Evolutionary conservation across 2,797 vertebrate genomes (phyloP).

Genomic region (Enteromius trimaculatus): DNA sequence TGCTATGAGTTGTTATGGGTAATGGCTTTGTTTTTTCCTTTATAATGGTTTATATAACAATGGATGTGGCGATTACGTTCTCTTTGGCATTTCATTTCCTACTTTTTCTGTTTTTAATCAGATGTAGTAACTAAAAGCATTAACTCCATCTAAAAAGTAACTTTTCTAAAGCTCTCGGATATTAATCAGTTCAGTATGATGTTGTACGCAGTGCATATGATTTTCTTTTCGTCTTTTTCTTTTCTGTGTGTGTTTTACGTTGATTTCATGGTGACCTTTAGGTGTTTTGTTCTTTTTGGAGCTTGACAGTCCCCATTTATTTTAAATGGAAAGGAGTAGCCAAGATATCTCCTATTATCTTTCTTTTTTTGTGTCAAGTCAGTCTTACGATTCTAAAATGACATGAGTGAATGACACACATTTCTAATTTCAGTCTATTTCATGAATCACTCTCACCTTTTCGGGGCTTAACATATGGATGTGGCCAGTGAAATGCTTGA

Average conservation of each 20-base stretch:
- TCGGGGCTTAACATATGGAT: background rate
- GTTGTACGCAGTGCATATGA: background rate
- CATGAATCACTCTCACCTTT: background rate
- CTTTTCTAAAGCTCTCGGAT: background rate
- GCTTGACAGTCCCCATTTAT: background rate
- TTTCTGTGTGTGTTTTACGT: background rate
- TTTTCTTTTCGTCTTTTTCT: background rate
- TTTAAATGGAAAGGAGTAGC: background rate
- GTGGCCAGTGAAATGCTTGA: background rate
- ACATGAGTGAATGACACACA: background rate
- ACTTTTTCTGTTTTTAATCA: background rate
- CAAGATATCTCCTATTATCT: background rate
- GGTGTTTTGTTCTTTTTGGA: background rate
- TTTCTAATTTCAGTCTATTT: background rate
- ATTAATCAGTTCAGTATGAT: background rate
- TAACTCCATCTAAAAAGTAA: background rate
- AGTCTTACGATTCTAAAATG: background rate
- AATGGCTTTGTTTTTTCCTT: background rate
- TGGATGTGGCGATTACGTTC: background rate
- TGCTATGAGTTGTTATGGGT: background rate
- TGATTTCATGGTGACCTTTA: background rate
- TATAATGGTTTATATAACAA: background rate
- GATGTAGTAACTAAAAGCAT: background rate
- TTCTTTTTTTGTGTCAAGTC: background rate
- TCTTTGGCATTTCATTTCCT: background rate